Conservation (phyloP, 2,888 invertebrate genomes). For the Mantis religiosa region DNA sequence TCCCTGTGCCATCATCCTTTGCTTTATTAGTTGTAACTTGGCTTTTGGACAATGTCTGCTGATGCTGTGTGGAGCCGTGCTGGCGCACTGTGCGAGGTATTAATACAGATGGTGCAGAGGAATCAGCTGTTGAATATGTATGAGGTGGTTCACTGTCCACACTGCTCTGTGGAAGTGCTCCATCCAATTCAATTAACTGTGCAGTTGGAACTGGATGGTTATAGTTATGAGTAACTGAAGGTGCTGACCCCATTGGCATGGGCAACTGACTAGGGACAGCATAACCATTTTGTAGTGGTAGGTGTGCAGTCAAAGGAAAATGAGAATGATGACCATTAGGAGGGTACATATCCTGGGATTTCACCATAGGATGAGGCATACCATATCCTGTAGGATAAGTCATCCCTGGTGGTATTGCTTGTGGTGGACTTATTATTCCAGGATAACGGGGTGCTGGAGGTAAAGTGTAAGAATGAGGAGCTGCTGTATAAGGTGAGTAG, state of each 20-base stretch:
- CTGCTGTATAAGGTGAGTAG: slow-evolving; percentile 19
- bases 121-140: slow-evolving; percentile 20
- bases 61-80: background rate
- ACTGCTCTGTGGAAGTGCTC: slow-evolving; percentile 16
- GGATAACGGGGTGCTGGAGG: slow-evolving; percentile 20
- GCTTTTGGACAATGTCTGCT: background rate
- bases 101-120: slow-evolving; percentile 22
- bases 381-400: slow-evolving; percentile 13
- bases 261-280: slow-evolving; percentile 9
- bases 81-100: slow-evolving; percentile 20
- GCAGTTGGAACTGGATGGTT: slow-evolving; percentile 56
- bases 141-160: slow-evolving; percentile 20
- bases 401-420: slow-evolving; percentile 25
- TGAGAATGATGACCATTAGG: slow-evolving; percentile 29
- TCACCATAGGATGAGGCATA: slow-evolving; percentile 21
- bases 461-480: slow-evolving; percentile 21
- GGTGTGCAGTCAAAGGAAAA: background rate
- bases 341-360: slow-evolving; percentile 33
- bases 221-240: slow-evolving; percentile 7
- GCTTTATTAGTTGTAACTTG: slow-evolving; percentile 43
- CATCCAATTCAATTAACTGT: slow-evolving; percentile 58
- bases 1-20: slow-evolving; percentile 62
- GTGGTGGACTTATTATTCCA: slow-evolving; percentile 27
- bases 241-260: background rate
- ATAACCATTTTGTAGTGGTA: slow-evolving; percentile 27